Conservation (phyloP, 2,797 vertebrate species). For the Lacerta bilineata region DNA sequence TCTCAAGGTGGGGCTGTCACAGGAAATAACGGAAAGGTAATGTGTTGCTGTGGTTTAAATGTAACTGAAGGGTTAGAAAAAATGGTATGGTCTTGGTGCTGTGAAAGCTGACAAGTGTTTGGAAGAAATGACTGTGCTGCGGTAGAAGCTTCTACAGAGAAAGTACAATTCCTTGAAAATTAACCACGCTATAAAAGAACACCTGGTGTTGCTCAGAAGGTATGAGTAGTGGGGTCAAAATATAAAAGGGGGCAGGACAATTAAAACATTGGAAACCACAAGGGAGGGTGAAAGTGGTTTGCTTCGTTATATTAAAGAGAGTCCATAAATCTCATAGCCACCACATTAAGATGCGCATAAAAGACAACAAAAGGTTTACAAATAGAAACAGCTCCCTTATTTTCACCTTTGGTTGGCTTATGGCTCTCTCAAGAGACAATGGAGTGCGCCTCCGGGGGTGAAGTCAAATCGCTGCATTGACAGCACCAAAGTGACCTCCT, state of each 20-base stretch:
- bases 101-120: slow-evolving; percentile 5
- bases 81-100: not conserved
- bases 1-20: not conserved
- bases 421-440: not conserved
- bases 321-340: not conserved
- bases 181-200: not conserved
- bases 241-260: not conserved
- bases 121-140: not conserved
- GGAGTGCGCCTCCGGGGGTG: no score
- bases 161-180: slow-evolving; percentile 10
- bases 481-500: no score
- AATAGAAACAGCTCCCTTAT: not conserved
- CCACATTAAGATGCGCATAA: not conserved
- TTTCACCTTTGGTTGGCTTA: not conserved
- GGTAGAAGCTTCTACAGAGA: not conserved
- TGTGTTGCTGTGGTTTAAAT: not conserved
- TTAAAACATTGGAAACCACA: not conserved
- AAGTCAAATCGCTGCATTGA: no score
- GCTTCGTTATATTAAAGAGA: not conserved
- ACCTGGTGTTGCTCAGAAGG: not conserved
- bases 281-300: not conserved
- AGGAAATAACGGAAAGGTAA: not conserved
- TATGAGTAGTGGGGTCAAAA: not conserved
- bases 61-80: slow-evolving; percentile 19
- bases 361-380: not conserved